Conservation (phyloP, 2,797 vertebrate species). For the Okamejei kenojei region DNA sequence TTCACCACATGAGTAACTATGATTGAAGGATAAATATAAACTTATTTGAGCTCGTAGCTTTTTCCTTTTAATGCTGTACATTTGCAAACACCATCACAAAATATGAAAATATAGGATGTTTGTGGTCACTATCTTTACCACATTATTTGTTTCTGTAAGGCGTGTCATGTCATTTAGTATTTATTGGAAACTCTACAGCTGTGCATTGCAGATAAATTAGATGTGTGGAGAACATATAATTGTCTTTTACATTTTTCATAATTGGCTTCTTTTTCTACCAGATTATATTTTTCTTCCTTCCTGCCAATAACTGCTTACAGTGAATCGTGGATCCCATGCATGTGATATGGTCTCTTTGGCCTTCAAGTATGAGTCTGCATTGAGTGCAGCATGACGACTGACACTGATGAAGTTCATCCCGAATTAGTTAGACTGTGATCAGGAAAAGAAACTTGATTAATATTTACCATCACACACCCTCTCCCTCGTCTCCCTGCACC, state of each 20-base stretch:
- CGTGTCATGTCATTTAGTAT: neutral
- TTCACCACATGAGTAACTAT: neutral
- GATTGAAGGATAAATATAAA: neutral
- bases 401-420: neutral
- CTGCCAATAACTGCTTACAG: neutral
- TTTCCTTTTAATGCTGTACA: neutral
- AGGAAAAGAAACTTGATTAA: neutral
- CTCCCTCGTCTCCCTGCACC: neutral
- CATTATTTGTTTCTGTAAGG: neutral
- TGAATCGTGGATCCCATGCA: neutral
- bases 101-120: neutral
- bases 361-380: neutral
- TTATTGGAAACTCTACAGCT: neutral
- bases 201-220: neutral
- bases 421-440: neutral
- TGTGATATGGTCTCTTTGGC: neutral
- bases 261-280: neutral
- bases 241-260: neutral
- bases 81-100: neutral
- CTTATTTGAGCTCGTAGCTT: neutral
- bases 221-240: neutral
- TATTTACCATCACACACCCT: neutral
- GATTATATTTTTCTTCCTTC: neutral
- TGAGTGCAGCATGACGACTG: neutral
- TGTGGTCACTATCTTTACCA: neutral